Conservation (phyloP, 2,797 vertebrate species). For the Leptatherina wallacei region DNA sequence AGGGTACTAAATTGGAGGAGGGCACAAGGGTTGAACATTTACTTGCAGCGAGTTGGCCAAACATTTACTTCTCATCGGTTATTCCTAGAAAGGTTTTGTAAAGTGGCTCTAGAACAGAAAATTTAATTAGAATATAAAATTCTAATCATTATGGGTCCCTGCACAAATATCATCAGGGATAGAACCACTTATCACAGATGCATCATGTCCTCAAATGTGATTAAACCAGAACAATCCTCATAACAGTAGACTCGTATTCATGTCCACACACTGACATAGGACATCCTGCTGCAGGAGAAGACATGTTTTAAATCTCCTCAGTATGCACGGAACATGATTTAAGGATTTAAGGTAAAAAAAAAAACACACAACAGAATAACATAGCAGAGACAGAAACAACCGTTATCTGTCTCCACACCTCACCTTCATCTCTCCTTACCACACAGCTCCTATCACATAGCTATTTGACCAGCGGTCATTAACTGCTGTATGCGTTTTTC, state of each 20-base stretch:
- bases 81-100: no score
- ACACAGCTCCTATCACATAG: slow-evolving; percentile 46
- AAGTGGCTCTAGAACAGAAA: no score
- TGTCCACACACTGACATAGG: neutral
- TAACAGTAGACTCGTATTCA: neutral
- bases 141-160: neutral
- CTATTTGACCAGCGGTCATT: slow-evolving; percentile 44
- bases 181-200: neutral
- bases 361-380: neutral
- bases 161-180: neutral
- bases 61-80: no score
- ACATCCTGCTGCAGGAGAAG: slow-evolving; percentile 1
- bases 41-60: no score
- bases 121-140: no score
- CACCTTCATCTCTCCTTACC: slow-evolving; percentile 20
- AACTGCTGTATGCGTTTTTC: neutral
- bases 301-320: slow-evolving; percentile 29
- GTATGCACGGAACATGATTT: neutral
- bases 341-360: neutral
- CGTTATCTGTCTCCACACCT: slow-evolving; percentile 36
- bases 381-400: slow-evolving; percentile 4
- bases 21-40: no score
- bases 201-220: neutral
- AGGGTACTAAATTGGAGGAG: no score
- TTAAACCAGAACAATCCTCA: neutral